Evolutionary conservation across 2,113 vertebrate species (phyloP), one percentile per base, ranked within the genome.

Genomic region (Mugil cephalus): DNA sequence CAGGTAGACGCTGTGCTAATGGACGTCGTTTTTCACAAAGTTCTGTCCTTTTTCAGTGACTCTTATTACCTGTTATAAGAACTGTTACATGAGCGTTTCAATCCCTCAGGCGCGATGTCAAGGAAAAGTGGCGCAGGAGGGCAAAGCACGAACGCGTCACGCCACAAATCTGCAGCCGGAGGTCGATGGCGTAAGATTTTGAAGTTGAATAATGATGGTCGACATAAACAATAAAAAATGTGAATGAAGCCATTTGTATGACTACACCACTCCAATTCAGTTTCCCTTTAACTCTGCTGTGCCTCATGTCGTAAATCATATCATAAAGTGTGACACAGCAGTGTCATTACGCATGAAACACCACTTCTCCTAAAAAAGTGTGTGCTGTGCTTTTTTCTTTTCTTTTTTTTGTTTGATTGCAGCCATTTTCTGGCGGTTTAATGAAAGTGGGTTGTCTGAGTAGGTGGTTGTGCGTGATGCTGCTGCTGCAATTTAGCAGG

Each of bases 1-100:
- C 40, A 72, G 35, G 39, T 58, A 24, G n/a, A 12, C 36, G 51
- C 51, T 66, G 35, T 18, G 47, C 24, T 52, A 64, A 74, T 61
- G 35, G 24, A 17, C 19, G 46, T 60, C n/a, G 34, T 79, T 77
- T 18, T n/a, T 50, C 11, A 35, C 45, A 73, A 78, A 72, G 53
- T 55, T 50, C 14, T 4, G n/a, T 62, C 59, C 61, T 74, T 51
- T 47, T 15, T 35, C 34, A 43, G 4, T 50, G 55, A 59, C 14
- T 78, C 56, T 72, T 39, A 10, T 52, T 66, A 51, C 10, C 45
- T 60, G 4, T 24, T 39, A 45, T 43, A 62, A 36, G 19, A 69
- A 39, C 51, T 64, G 19, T 66, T 67, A 48, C 47, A 66, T 10
- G 64, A 73, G 56, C 38, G 24, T 30, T 30, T 30, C 5, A 30